Percentiles rank a stretch among this genome's conserved stretches.
Evolutionary conservation across 2,113 vertebrate genomes (phyloP).

Genomic region (Cranoglanis bouderius): DNA sequence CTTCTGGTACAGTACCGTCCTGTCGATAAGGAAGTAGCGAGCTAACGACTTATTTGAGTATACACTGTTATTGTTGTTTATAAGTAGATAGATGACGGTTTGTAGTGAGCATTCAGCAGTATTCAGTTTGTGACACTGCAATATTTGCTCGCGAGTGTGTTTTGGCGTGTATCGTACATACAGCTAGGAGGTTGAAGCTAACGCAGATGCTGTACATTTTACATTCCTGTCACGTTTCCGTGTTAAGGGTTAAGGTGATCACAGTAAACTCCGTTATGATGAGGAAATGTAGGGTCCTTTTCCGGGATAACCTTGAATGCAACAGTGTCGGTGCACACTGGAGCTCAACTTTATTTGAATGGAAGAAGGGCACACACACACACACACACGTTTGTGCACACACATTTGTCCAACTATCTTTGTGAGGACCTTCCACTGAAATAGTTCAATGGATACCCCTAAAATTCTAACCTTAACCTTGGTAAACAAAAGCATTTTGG

Average conservation of each 20-base stretch:
- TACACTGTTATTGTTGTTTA: too few species aligned
- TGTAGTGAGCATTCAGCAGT: not conserved
- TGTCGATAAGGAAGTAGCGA: constrained; percentile 68
- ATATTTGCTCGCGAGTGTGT: not conserved
- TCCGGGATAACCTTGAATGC: constrained; percentile 58
- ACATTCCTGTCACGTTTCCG: not conserved
- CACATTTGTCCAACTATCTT: not conserved
- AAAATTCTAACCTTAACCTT: not conserved
- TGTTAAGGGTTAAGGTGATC: not conserved
- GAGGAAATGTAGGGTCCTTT: not conserved
- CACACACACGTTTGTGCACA: not conserved
- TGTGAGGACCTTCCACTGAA: not conserved
- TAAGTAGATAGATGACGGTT: not conserved
- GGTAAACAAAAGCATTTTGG: not conserved
- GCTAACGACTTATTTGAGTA: constrained; percentile 40
- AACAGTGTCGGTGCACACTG: constrained; percentile 55
- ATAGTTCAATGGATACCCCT: not conserved
- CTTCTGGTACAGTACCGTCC: not conserved
- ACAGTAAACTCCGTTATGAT: not conserved
- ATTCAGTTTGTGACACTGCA: constrained; percentile 42
- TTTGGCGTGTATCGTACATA: not conserved
- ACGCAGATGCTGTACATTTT: not conserved
- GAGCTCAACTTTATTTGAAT: constrained; percentile 49
- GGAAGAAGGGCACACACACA: not conserved
- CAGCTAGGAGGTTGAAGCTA: not conserved